These are phyloP conservation scores for Philonicus albiceps DNA, from an alignment of 2,888 invertebrate species.

Conservation along the genomic window DNA sequence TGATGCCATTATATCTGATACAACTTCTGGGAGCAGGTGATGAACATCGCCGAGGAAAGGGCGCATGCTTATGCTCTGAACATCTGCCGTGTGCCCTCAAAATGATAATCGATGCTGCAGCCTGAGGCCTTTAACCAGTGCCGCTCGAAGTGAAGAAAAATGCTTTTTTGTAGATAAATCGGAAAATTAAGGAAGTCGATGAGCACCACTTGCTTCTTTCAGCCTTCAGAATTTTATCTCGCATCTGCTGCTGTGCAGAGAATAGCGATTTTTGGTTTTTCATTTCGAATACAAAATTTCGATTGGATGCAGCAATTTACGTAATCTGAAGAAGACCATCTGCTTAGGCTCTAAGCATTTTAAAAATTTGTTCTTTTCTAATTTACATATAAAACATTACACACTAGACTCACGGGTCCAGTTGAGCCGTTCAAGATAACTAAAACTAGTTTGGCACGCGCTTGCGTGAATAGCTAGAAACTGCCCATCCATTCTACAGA, in stretches of 20 bases:
- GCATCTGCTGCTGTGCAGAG: not conserved
- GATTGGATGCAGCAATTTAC: not conserved
- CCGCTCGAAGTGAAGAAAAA: not conserved
- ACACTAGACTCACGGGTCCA: not conserved
- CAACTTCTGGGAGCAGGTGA: conserved; percentile 37
- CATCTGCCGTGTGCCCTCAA: conserved; percentile 15
- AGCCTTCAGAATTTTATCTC: not conserved
- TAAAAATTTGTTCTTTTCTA: not conserved
- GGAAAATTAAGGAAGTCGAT: conserved; percentile 45
- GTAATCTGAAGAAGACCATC: not conserved
- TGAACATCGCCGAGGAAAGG: not conserved
- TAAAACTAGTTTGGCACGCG: not conserved
- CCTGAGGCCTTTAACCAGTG: not conserved
- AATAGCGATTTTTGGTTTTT: not conserved
- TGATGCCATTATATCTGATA: conserved; percentile 6
- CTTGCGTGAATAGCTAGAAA: not conserved
- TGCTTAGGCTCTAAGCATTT: not conserved
- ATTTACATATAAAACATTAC: not conserved
- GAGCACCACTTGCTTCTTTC: not conserved
- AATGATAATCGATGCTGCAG: conserved; percentile 17
- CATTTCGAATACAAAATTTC: not conserved
- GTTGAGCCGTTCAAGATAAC: not conserved
- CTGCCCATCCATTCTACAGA: not conserved
- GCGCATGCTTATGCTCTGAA: not conserved
- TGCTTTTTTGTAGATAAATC: not conserved